phyloP scores from a whole-genome alignment of 92 coral and sea anemone species.

The Anthopleura xanthogrammica region DNA sequence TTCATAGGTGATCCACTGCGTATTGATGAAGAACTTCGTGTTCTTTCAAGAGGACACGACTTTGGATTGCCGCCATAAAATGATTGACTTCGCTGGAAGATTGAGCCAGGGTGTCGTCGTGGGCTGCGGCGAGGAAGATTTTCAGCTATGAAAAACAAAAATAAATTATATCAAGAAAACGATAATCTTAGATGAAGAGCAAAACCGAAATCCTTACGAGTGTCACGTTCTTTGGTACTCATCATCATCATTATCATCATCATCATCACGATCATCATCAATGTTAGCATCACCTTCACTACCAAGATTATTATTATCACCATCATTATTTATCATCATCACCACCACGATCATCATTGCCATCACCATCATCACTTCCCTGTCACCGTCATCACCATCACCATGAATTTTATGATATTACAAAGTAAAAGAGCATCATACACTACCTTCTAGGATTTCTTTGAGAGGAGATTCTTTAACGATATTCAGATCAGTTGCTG shows the following conservation, averaged over 20 bases:
- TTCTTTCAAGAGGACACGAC: slow-evolving; percentile 64
- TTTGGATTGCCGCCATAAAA: slow-evolving; percentile 73
- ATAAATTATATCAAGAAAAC: neutral
- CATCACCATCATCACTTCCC: neutral
- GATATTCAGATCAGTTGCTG: slow-evolving; percentile 70
- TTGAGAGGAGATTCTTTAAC: slow-evolving; percentile 89
- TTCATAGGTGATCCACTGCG: slow-evolving; percentile 43
- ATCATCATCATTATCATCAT: neutral
- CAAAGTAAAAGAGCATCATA: neutral
- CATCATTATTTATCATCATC: neutral
- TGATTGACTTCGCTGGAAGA: slow-evolving; percentile 78
- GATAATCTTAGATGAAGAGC: too few relatives aligned
- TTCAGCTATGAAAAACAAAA: slow-evolving; percentile 41
- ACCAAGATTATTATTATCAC: neutral
- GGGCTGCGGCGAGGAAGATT: slow-evolving; percentile 73
- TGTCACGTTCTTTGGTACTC: neutral
- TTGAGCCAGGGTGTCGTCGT: slow-evolving; percentile 45
- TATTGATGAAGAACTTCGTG: slow-evolving; percentile 48
- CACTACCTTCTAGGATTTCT: slow-evolving; percentile 58
- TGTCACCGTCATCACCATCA: neutral
- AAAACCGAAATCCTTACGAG: neutral
- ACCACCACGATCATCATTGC: neutral
- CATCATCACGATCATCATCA: neutral
- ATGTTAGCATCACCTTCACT: neutral
- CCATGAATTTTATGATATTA: neutral